Evolutionary conservation across 1,140 invertebrate genomes (phyloP).

Genomic region (Drosophila pseudoobscura): DNA sequence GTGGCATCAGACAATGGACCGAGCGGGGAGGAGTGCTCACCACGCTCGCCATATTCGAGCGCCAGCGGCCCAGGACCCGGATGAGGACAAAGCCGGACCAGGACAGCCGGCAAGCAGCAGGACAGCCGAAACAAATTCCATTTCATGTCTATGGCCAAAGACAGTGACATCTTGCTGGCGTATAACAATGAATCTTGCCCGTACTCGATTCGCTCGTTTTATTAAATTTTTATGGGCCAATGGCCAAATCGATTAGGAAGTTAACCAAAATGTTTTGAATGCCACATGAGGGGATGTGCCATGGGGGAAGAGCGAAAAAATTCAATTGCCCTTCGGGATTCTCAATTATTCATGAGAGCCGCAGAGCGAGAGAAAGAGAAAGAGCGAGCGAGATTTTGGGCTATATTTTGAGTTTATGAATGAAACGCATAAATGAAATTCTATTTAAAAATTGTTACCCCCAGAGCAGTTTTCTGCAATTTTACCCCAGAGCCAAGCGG

Average conservation of each 20-base stretch:
- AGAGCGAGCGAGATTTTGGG: no score
- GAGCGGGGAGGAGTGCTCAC: not conserved
- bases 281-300: not conserved
- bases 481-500: not conserved
- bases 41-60: no score
- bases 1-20: slow-evolving; percentile 58
- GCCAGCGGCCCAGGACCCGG: slow-evolving; percentile 7
- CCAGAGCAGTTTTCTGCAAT: slow-evolving; percentile 9
- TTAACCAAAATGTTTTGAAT: slow-evolving; percentile 8
- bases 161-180: slow-evolving; percentile 49
- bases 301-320: no score
- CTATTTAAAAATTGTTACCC: slow-evolving; percentile 1
- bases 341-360: no score
- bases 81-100: slow-evolving; percentile 8
- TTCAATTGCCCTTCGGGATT: no score
- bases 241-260: slow-evolving; percentile 31
- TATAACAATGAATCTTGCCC: slow-evolving; percentile 42
- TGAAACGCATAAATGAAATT: no score
- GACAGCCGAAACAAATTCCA: slow-evolving; percentile 35
- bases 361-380: no score
- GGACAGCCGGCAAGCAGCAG: slow-evolving; percentile 6
- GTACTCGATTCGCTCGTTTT: slow-evolving; percentile 10
- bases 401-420: slow-evolving; percentile 15
- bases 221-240: slow-evolving; percentile 32
- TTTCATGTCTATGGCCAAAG: slow-evolving; percentile 30